A percentile compares a stretch with the other conserved stretches of the same genome.
phyloP scores from a whole-genome alignment of 2,888 invertebrate species.

The Catocala fraxini region DNA sequence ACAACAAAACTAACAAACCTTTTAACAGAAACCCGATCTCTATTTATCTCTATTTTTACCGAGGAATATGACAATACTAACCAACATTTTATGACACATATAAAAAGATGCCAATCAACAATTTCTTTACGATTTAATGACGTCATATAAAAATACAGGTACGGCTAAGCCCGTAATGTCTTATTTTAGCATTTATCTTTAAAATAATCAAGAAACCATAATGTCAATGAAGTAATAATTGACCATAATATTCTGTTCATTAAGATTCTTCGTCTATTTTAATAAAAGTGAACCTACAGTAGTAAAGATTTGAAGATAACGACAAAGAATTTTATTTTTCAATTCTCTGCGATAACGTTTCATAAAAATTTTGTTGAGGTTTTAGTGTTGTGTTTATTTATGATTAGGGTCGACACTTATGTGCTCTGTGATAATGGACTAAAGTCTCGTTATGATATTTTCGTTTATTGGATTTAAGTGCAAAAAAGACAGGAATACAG shows the following conservation, averaged over 20 bases:
- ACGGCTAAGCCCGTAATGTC: conserved; percentile 31
- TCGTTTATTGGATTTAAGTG: too few species aligned
- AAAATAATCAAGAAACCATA: conserved; percentile 36
- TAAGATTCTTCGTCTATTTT: conserved; percentile 40
- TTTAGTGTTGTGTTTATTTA: conserved; percentile 9
- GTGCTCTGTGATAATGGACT: too few species aligned
- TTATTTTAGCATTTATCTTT: conserved; percentile 46
- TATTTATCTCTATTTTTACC: conserved; percentile 20
- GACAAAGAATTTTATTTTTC: conserved; percentile 17
- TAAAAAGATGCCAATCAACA: conserved; percentile 34
- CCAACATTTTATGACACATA: conserved; percentile 26
- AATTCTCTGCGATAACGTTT: background rate
- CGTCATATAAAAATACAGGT: conserved; percentile 37
- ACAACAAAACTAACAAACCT: conserved; percentile 7
- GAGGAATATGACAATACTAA: conserved; percentile 30
- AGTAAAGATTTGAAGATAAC: conserved; percentile 41
- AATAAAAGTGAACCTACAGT: conserved; percentile 31
- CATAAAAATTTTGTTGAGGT: conserved; percentile 13
- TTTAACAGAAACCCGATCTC: conserved; percentile 12
- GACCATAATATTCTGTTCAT: conserved; percentile 32
- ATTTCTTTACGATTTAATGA: conserved; percentile 29
- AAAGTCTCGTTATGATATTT: too few species aligned
- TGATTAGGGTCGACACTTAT: background rate
- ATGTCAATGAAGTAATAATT: conserved; percentile 44
- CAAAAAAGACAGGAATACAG: too few species aligned